Conservation (phyloP, 2,113 vertebrate species). For the Cynocephalus volans region DNA sequence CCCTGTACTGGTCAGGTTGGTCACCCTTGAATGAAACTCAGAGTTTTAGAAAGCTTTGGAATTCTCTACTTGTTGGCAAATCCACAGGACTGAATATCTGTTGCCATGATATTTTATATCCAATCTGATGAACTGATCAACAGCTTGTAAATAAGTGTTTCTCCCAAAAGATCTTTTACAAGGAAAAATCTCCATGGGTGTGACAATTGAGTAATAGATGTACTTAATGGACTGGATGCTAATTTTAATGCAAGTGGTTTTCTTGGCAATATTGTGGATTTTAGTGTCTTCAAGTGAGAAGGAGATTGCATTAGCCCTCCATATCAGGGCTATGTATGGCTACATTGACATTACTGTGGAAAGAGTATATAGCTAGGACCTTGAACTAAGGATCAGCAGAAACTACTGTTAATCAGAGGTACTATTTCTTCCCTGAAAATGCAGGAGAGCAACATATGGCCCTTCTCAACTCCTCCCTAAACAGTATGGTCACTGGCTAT, state of each 20-base stretch:
- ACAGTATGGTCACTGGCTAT: not conserved
- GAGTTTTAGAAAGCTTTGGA: conserved; percentile 38
- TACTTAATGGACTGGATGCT: not conserved
- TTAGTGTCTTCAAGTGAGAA: not conserved
- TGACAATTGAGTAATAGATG: not conserved
- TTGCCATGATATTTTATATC: not conserved
- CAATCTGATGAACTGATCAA: conserved; percentile 23
- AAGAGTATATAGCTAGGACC: not conserved
- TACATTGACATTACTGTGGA: not conserved
- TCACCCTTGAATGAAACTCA: not conserved
- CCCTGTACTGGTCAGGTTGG: not conserved
- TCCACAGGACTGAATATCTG: not conserved
- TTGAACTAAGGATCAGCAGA: not conserved
- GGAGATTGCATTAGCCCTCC: not conserved
- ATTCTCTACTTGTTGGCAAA: not conserved
- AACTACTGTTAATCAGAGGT: not conserved
- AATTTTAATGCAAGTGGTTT: not conserved
- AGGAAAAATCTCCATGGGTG: conserved; percentile 8
- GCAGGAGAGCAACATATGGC: not conserved
- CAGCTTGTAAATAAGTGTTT: conserved; percentile 1
- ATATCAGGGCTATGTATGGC: not conserved
- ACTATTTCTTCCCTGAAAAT: not conserved
- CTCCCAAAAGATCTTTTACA: not conserved
- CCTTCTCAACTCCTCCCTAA: not conserved
- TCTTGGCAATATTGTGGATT: not conserved